Evolutionary conservation across 2,888 invertebrate species (phyloP), one percentile per base, ranked within the genome.

Genomic region (Orthosia cruda): DNA sequence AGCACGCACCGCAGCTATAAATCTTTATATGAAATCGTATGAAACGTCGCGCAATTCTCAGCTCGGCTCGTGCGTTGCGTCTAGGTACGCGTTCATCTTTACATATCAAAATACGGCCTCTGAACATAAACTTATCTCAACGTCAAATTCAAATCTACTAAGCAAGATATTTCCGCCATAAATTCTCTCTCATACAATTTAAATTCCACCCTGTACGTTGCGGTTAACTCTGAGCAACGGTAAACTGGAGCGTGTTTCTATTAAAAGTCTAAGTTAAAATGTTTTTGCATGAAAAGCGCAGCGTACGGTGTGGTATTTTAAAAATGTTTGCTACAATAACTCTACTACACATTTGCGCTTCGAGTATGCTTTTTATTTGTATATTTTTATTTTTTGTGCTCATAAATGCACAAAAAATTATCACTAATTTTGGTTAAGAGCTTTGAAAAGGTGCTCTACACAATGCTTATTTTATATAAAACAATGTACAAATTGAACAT

Each of bases 181-280:
- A 63, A 58, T 83, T 57, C 54, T 58, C 32, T 40, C 45, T 69
- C 26, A 15, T 45, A 62, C 40, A 70, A 74, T 74, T 73, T 67
- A 67, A 71, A 75, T 67, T 66, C 62, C 71, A 32, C 15, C 54
- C 63, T 54, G 49, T 59, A 62, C 62, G 54, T 59, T 52, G 71
- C 62, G 64, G 70, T 63, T 72, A n/a, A 16, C 55, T 54, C 26
- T n/a, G 15, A 59, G 45, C 58, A 77, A 64, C 75, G 57, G 73
- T 72, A 72, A 69, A 79, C 58, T 50, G 16, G 58, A 49, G 69
- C 75, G 61, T 74, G 86, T 80, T 83, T 71, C 76, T 72, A 76
- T 80, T 86, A 76, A 64, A 85, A 83, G 47, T 71, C 61, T 67
- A 71, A 84, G 63, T 61, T 75, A 67, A 79, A 83, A 84, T 79